Conservation (phyloP, 2,888 invertebrate species). For the Melieria crassipennis region DNA sequence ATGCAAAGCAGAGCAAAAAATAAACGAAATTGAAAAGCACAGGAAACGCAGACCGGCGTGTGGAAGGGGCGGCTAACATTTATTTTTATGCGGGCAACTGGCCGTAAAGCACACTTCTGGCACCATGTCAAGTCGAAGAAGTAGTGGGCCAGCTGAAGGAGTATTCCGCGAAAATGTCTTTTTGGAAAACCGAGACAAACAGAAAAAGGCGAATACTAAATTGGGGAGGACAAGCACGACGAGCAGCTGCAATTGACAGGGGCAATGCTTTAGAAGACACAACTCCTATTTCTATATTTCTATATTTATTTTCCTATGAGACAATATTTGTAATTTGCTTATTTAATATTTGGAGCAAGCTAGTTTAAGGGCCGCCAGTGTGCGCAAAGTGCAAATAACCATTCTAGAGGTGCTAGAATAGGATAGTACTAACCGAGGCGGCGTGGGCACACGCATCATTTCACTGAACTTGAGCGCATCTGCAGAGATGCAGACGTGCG, state of each 20-base stretch:
- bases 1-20: too few species aligned
- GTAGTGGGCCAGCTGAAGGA: too few species aligned
- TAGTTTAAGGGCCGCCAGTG: background rate
- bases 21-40: too few species aligned
- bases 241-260: background rate
- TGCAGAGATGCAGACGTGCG: background rate
- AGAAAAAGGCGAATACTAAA: too few species aligned
- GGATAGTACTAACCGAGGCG: background rate
- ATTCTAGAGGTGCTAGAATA: background rate
- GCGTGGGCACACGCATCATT: background rate
- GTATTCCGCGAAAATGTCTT: too few species aligned
- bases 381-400: background rate
- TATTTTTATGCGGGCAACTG: background rate
- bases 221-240: too few species aligned
- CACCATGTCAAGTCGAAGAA: constrained; percentile 1
- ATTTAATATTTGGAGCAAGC: background rate
- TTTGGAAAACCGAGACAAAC: too few species aligned
- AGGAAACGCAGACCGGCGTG: too few species aligned
- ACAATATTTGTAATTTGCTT: constrained; percentile 35
- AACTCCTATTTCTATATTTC: background rate
- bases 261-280: background rate
- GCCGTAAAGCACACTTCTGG: constrained; percentile 7
- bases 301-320: constrained; percentile 10
- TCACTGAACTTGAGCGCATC: too few species aligned
- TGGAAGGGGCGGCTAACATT: too few species aligned